Base-by-base conservation (phyloP, 2,113 vertebrate species). In the Laterallus jamaicensis region DNA sequence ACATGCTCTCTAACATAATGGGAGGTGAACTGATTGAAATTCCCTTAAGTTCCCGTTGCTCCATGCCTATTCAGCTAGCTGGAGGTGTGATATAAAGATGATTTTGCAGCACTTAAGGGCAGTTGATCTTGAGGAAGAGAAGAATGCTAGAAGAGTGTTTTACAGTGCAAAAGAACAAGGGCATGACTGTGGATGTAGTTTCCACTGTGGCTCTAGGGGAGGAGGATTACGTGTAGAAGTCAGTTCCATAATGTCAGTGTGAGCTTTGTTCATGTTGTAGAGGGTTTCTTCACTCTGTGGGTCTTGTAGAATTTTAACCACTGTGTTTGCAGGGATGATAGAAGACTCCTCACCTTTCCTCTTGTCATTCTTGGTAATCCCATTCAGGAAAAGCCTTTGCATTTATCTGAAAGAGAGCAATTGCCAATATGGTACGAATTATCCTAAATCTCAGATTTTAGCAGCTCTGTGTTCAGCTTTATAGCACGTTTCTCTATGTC, bases 391-490 rank as follows among this genome's bases (percentile, higher is more conserved):
- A 60, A 81, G 5, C 31, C 44, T 86, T 86, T 5, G 0, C 12
- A 37, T 64, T 77, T 88, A 73, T 92, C 13, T 3, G 62, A 88
- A 84, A 71, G 22, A 71, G 39, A 75, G 42, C 39, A 54, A 32
- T 81, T 88, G 77, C 39, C 62, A 93, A 9, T 92, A 68, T 83
- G 76, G 66, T 73, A 78, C 84, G 49, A 90, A 86, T 93, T 95
- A 93, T 85, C 25, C 42, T 69, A 82, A 94, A 88, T 88, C 39
- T 54, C 54, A 73, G 40, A 68, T 82, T 95, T 95, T 55, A 88
- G 73, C n/a, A 92, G 74, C 86, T 96, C 44, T 76, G 32, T 0
- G 60, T 92, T 92, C 73, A 58, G 42, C 6, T 28, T 66, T 89
- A 25, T 26, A 91, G 54, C 42, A 90, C 6, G 4, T 67, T 89